Base-by-base conservation (phyloP, 1,140 invertebrate genomes). In the Zaprionus vittiger region DNA sequence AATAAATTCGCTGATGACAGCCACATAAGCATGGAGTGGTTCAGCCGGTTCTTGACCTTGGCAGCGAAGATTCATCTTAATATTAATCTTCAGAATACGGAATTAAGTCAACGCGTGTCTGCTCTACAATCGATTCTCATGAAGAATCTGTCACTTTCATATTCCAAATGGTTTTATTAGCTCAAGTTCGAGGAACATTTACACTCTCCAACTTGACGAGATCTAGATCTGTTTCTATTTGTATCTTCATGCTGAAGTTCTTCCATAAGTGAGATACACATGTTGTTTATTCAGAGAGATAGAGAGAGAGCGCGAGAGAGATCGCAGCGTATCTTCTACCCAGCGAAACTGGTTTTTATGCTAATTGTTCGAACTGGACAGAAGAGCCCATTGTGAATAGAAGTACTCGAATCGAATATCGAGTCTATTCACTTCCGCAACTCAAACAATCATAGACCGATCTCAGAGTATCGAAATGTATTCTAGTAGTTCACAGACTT, bases 271-370 rank as follows among this genome's bases (percentile, higher is more conserved):
- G 4, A 47, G 24, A 14, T 28, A 64, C n/a, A 64, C 15, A 20
- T 5, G 4, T 26, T 64, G n/a, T 55, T 49, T 59, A 12, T 15
- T 70, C 47, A 55, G 38, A 60, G 57, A 59, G 34, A 57, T 26
- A 59, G 9, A 34, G n/a, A 17, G 31, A 11, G 24, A 7, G 26
- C 17, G 15, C n/a, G 28, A 61, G n/a, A n/a, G 20, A 61, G 14
- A 17, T 38, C 62, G 11, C 57, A 37, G 17, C 34, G 26, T 71
- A 7, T 44, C 38, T 17, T 62, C 54, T 67, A 14, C 9, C 49
- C 34, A 47, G 24, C 17, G 37, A 49, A 68, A 61, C 64, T 57
- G 34, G 83, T 87, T 83, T 81, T 17, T 80, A 86, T 86, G 83
- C 73, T 87, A 86, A 86, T 87, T 70, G 37, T 24, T 37, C 28